A percentile compares a stretch with the other conserved stretches of the same genome.
These are phyloP conservation scores for Ochotona curzoniae DNA, from an alignment of 2,113 vertebrate species.

Conservation along the genomic window DNA sequence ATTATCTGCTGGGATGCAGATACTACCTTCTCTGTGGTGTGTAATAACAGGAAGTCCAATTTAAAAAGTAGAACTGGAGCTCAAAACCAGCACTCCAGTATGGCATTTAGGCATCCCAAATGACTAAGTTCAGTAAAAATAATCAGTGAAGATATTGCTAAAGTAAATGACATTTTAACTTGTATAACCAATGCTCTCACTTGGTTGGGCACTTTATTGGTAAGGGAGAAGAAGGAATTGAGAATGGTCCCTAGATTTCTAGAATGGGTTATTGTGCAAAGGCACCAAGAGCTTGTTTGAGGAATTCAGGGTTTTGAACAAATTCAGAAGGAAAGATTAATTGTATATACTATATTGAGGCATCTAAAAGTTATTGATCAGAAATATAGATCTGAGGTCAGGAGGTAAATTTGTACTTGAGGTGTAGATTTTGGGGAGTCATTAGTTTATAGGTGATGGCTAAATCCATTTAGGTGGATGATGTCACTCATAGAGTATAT, in stretches of 20 bases:
- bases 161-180: no score
- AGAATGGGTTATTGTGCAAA: constrained; percentile 24
- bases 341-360: constrained; percentile 1
- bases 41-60: no score
- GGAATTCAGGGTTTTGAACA: constrained; percentile 45
- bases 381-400: constrained; percentile 11
- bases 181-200: no score
- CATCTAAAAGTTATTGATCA: constrained; percentile 39
- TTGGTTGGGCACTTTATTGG: constrained; percentile 27
- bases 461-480: constrained; percentile 21
- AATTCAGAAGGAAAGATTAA: constrained; percentile 45
- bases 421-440: background rate
- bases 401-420: constrained; percentile 26
- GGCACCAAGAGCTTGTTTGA: background rate
- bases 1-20: no score
- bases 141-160: no score
- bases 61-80: no score
- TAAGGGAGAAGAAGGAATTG: background rate
- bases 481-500: background rate
- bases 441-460: constrained; percentile 21
- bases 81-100: no score
- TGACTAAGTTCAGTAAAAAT: no score
- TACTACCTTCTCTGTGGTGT: no score
- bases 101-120: no score
- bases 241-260: constrained; percentile 16